These are phyloP conservation scores for Antechinus stuartii DNA, from an alignment of 2,113 vertebrate genomes.

Conservation along the genomic window DNA sequence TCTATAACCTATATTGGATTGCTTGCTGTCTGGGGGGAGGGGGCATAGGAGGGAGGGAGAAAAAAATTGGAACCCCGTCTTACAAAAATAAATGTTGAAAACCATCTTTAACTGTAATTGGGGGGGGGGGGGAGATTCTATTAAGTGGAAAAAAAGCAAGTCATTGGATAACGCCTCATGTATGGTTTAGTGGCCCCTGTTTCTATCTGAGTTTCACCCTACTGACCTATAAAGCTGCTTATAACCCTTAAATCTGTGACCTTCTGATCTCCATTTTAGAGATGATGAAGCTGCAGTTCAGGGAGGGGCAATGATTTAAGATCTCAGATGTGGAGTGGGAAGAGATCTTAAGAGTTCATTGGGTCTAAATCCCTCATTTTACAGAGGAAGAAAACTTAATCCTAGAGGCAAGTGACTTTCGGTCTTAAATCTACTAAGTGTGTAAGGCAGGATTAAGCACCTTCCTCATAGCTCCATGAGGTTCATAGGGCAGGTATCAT, in stretches of 20 bases:
- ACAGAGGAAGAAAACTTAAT: background rate
- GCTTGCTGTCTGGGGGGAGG: too few relatives aligned
- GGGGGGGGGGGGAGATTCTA: too few relatives aligned
- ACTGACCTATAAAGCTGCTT: background rate
- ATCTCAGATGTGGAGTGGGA: background rate
- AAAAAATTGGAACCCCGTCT: too few relatives aligned
- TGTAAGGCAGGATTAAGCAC: background rate
- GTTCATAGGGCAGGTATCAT: background rate
- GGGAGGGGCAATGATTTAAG: background rate
- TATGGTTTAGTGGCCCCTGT: background rate
- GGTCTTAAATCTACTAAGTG: background rate
- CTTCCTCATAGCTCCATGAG: background rate
- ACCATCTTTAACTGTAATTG: too few relatives aligned
- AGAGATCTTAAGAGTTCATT: background rate
- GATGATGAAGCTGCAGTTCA: background rate
- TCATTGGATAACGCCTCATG: too few relatives aligned
- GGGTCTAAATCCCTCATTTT: background rate
- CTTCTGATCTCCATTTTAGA: background rate
- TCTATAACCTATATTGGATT: too few relatives aligned
- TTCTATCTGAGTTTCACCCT: background rate
- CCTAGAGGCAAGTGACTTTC: background rate
- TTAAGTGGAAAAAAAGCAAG: too few relatives aligned
- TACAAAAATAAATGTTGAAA: too few relatives aligned
- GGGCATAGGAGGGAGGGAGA: too few relatives aligned
- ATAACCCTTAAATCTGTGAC: background rate